A percentile compares a stretch with the other conserved stretches of the same genome.
These are phyloP conservation scores for Tor tambroides DNA, from an alignment of 2,113 vertebrate species.

Conservation along the genomic window DNA sequence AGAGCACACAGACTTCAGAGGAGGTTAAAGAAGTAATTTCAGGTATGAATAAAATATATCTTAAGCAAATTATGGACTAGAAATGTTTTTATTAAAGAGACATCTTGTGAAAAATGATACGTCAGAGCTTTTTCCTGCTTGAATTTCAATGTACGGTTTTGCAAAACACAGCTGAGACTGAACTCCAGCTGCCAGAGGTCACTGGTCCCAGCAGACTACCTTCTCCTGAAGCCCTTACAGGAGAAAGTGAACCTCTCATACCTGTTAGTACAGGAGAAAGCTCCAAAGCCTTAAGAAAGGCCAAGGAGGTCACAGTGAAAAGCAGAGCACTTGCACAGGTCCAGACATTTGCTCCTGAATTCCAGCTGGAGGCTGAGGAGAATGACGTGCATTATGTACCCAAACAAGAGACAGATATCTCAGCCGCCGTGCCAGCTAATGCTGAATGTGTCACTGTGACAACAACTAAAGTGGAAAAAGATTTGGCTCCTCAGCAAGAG, in stretches of 20 bases:
- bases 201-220: background rate
- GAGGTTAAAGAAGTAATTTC: conserved; percentile 66
- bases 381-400: background rate
- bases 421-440: background rate
- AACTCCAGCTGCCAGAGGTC: conserved; percentile 12
- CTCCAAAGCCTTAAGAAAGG: conserved; percentile 47
- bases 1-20: conserved; percentile 72
- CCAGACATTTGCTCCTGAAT: conserved; percentile 61
- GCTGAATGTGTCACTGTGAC: background rate
- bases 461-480: background rate
- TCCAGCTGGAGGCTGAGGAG: conserved; percentile 21
- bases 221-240: background rate
- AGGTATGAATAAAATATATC: conserved; percentile 67
- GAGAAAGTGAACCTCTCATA: background rate
- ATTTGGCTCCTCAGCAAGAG: background rate
- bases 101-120: background rate
- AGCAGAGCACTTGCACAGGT: conserved; percentile 58
- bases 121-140: background rate
- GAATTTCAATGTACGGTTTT: background rate
- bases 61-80: background rate
- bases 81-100: background rate
- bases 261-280: background rate
- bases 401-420: background rate
- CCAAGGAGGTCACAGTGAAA: conserved; percentile 61
- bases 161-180: conserved; percentile 10